Evolutionary conservation across 2,113 vertebrate species (phyloP).

Genomic region (Candoia aspera): DNA sequence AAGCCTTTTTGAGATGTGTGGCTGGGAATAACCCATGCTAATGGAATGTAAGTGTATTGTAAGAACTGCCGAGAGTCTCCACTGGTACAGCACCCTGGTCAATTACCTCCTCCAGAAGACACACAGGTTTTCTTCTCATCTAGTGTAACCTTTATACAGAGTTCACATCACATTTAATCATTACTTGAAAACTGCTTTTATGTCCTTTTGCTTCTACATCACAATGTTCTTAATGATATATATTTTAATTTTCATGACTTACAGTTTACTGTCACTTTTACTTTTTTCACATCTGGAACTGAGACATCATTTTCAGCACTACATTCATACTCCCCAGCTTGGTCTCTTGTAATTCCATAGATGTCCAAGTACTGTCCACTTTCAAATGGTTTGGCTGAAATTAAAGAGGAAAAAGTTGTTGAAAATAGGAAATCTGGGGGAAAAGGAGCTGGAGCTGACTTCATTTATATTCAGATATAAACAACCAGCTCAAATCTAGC

Average conservation of each 20-base stretch:
- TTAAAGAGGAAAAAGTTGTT: constrained; percentile 27
- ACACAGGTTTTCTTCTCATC: background rate
- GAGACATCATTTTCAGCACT: constrained; percentile 94
- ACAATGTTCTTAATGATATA: background rate
- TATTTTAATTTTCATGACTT: constrained; percentile 71
- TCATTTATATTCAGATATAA: background rate
- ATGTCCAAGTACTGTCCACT: constrained; percentile 97
- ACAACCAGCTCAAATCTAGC: background rate
- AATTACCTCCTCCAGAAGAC: background rate
- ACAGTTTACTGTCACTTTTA: constrained; percentile 97
- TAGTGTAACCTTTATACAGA: background rate
- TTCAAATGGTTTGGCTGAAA: constrained; percentile 90
- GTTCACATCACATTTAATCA: background rate
- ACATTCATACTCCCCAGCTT: constrained; percentile 96
- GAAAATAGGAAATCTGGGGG: constrained; percentile 5
- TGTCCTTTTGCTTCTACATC: background rate
- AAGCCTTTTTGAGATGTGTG: background rate
- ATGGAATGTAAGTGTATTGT: background rate
- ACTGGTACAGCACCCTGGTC: background rate
- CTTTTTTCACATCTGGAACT: constrained; percentile 90
- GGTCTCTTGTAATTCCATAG: constrained; percentile 92
- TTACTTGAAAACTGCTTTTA: background rate
- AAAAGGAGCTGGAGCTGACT: constrained; percentile 21
- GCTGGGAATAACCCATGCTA: background rate
- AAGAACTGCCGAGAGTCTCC: background rate